A percentile compares a stretch with the other conserved stretches of the same genome.
These are phyloP conservation scores for Pedionomus torquatus DNA, from an alignment of 2,113 vertebrate genomes.

Conservation along the genomic window DNA sequence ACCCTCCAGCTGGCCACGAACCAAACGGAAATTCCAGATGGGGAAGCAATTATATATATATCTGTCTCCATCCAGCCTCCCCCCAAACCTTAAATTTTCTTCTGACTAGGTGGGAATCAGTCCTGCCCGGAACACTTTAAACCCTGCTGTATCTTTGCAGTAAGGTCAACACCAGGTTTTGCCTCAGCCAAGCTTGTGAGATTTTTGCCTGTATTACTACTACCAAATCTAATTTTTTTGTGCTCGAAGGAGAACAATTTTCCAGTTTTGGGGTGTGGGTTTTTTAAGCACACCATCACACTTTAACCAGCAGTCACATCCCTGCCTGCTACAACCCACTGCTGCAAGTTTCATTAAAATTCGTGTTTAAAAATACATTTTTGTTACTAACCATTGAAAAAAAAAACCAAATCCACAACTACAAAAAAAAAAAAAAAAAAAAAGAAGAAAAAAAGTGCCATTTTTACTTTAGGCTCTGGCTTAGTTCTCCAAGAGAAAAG, in stretches of 20 bases:
- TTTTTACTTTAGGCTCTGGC: neutral
- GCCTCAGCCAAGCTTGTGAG: neutral
- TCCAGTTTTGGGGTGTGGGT: neutral
- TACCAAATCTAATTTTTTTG: neutral
- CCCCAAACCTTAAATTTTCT: neutral
- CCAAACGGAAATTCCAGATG: constrained; percentile 59
- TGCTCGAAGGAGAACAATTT: neutral
- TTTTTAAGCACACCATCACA: neutral
- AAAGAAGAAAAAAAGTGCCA: neutral
- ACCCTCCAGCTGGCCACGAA: constrained; percentile 18
- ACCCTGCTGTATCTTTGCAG: neutral
- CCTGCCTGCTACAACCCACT: constrained; percentile 13
- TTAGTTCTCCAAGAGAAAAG: constrained; percentile 1
- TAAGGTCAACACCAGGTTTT: neutral
- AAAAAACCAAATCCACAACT: neutral
- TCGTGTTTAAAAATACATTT: neutral
- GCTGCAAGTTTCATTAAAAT: neutral
- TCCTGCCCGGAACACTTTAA: neutral
- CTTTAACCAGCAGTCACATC: neutral
- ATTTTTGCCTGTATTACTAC: neutral
- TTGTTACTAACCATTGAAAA: neutral
- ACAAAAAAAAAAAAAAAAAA: no score
- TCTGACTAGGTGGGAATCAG: neutral
- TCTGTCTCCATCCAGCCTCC: neutral
- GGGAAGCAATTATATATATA: constrained; percentile 32